A percentile compares a stretch with the other conserved stretches of the same genome.
Conservation (phyloP, 2,797 vertebrate genomes). For the Holocentrus rufus region DNA sequence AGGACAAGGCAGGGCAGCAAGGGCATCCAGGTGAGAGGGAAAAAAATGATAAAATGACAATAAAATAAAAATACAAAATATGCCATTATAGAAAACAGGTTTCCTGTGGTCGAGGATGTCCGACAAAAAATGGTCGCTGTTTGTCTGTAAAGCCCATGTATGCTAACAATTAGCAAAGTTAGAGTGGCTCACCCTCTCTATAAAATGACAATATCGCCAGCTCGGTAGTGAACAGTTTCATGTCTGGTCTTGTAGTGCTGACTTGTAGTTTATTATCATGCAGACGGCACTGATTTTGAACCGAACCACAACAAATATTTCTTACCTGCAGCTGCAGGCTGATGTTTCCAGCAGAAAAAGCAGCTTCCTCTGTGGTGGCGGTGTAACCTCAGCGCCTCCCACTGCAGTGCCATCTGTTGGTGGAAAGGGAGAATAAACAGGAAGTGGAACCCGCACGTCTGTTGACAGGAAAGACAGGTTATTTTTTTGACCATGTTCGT, state of each 20-base stretch:
- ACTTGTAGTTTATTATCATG: background rate
- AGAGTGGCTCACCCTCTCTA: constrained; percentile 27
- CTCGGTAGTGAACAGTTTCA: too few species aligned
- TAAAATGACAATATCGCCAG: background rate
- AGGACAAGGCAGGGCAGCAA: background rate
- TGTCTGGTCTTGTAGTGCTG: too few species aligned
- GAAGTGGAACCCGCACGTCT: constrained; percentile 46
- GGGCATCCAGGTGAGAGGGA: background rate
- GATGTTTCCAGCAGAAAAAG: constrained; percentile 33
- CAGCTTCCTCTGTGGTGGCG: constrained; percentile 54
- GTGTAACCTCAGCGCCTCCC: rapidly evolving
- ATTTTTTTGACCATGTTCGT: background rate
- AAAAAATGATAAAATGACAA: background rate
- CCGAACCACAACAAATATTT: background rate
- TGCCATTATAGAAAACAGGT: too few species aligned
- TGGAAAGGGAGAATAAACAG: background rate
- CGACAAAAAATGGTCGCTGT: background rate
- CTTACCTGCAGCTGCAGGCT: constrained; percentile 43
- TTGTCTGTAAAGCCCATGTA: constrained; percentile 8
- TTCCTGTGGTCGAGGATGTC: rapidly evolving
- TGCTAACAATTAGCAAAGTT: constrained; percentile 65
- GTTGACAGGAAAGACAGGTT: constrained; percentile 8
- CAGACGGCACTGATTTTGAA: rapidly evolving
- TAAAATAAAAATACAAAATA: background rate
- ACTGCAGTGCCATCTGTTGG: constrained; percentile 53